Evolutionary conservation across 2,888 invertebrate species (phyloP).

Genomic region (Pollenia amentaria): DNA sequence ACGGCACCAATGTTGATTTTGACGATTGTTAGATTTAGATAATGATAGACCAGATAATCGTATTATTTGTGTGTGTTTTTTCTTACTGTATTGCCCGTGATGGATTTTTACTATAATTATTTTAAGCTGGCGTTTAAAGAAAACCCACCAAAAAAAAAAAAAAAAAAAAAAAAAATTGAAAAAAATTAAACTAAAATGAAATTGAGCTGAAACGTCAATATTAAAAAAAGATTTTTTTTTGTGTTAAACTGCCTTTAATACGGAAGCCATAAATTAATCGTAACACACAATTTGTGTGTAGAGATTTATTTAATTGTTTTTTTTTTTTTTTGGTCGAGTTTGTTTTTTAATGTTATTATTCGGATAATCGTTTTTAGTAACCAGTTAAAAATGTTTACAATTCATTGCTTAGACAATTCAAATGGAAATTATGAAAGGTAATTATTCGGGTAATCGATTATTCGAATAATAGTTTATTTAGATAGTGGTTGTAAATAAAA

Average conservation of each 20-base stretch:
- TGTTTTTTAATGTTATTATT: background rate
- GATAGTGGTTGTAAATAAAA: too few species aligned
- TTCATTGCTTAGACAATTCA: too few species aligned
- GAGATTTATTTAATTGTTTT: background rate
- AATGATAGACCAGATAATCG: slow-evolving; percentile 65
- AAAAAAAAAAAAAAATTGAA: background rate
- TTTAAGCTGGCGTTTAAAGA: slow-evolving; percentile 62
- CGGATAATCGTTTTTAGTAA: background rate
- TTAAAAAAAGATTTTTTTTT: slow-evolving; percentile 4
- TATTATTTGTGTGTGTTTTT: slow-evolving; percentile 36
- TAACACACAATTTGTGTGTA: slow-evolving; percentile 15
- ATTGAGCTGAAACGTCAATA: slow-evolving; percentile 55
- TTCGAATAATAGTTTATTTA: too few species aligned
- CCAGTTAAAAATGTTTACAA: too few species aligned
- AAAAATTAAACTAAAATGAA: slow-evolving; percentile 28
- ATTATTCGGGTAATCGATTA: too few species aligned
- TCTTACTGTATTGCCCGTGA: background rate
- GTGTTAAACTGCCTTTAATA: slow-evolving; percentile 34
- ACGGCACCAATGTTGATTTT: slow-evolving; percentile 38
- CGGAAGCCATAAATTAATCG: slow-evolving; percentile 68
- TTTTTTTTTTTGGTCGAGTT: background rate
- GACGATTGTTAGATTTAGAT: slow-evolving; percentile 55
- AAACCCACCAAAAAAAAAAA: background rate
- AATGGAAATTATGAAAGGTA: too few species aligned
- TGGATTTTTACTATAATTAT: slow-evolving; percentile 48